phyloP scores from a whole-genome alignment of 2,113 vertebrate genomes.

The Nycticorax nycticorax region DNA sequence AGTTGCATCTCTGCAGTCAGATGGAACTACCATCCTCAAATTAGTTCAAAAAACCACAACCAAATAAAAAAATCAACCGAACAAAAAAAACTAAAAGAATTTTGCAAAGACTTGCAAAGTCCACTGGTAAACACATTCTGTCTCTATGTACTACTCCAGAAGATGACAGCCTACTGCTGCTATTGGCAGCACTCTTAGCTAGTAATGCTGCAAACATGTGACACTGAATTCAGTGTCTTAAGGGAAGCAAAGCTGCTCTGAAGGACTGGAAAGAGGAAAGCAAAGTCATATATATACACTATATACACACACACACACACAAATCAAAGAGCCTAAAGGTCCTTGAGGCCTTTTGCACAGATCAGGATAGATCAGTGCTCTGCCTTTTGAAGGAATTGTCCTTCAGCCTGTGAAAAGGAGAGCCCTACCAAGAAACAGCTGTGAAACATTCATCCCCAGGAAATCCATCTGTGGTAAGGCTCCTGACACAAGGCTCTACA shows the following conservation, averaged over 20 bases:
- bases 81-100: neutral
- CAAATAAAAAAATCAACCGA: neutral
- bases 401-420: neutral
- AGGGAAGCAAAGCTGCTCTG: neutral
- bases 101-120: neutral
- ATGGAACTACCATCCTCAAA: neutral
- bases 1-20: neutral
- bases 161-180: neutral
- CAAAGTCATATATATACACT: neutral
- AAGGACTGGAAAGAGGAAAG: neutral
- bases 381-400: neutral
- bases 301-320: rapidly evolving
- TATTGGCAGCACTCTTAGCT: neutral
- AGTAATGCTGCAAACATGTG: neutral
- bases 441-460: neutral
- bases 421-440: neutral
- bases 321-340: neutral
- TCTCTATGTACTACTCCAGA: neutral
- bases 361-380: neutral
- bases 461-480: neutral
- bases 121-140: neutral
- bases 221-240: neutral
- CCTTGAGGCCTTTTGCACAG: neutral
- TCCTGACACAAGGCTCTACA: neutral
- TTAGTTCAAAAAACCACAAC: neutral